Percentiles rank a stretch among this genome's conserved stretches.
These are phyloP conservation scores for Diplodus sargus DNA, from an alignment of 2,797 vertebrate species.

Conservation along the genomic window DNA sequence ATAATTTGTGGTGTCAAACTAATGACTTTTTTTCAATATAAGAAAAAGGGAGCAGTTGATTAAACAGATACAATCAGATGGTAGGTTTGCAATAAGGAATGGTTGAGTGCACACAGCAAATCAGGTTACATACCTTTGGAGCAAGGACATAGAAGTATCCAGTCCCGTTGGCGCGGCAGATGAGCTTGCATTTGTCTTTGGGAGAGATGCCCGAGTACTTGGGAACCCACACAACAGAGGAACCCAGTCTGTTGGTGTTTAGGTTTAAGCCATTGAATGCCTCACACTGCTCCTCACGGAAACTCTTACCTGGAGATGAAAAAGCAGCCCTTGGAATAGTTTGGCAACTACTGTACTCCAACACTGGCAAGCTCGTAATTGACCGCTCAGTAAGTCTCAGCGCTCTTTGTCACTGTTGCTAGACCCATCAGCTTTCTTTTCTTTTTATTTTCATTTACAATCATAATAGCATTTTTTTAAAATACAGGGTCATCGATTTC, in stretches of 20 bases:
- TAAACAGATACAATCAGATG: neutral
- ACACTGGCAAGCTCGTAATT: neutral
- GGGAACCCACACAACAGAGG: conserved; percentile 93
- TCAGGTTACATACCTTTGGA: conserved; percentile 87
- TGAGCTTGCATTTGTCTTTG: conserved; percentile 96
- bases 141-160: conserved; percentile 97
- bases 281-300: conserved; percentile 96
- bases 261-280: conserved; percentile 94
- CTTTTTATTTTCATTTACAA: too few relatives aligned
- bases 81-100: neutral
- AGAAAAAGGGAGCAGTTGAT: neutral
- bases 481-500: too few relatives aligned
- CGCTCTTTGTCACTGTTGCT: too few relatives aligned
- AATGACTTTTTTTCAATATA: neutral
- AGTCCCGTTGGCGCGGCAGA: conserved; percentile 95
- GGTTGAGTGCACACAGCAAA: neutral
- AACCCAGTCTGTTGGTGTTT: conserved; percentile 92
- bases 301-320: conserved; percentile 88
- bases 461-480: too few relatives aligned
- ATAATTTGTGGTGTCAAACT: conserved; percentile 7
- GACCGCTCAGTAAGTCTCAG: neutral
- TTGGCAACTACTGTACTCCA: neutral
- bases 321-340: neutral
- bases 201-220: conserved; percentile 95
- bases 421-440: too few relatives aligned